phyloP scores from a whole-genome alignment of 2,888 invertebrate genomes.

The Standfussiana lucernea region DNA sequence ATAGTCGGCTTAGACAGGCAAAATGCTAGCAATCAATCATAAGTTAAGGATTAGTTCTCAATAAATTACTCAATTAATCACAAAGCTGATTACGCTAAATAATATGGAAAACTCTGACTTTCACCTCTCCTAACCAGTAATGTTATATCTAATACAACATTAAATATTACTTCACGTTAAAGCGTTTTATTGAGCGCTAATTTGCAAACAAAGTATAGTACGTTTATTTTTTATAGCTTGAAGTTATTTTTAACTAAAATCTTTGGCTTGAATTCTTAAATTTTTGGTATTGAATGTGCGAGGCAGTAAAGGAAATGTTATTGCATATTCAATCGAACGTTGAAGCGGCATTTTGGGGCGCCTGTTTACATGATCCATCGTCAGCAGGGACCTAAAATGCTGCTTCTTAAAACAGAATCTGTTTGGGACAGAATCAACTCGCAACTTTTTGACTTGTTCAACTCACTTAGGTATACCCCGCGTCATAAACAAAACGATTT shows the following conservation, averaged over 20 bases:
- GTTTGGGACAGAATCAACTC: not conserved
- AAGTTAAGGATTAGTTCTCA: not conserved
- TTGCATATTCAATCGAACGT: not conserved
- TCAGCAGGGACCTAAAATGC: not conserved
- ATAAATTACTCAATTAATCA: not conserved
- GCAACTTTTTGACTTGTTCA: not conserved
- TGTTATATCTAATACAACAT: conserved; percentile 61
- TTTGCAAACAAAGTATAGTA: conserved; percentile 58
- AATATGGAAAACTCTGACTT: conserved; percentile 41
- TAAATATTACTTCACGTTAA: conserved; percentile 61
- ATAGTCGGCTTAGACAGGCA: not conserved
- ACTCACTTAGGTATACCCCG: not conserved
- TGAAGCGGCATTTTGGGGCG: not conserved
- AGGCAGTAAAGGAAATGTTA: not conserved
- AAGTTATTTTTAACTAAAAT: conserved; percentile 28
- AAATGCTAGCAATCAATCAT: not conserved
- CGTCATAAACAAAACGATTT: not conserved
- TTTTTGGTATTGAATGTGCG: not conserved
- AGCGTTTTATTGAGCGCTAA: conserved; percentile 70
- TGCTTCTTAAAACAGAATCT: not conserved
- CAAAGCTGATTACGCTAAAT: not conserved
- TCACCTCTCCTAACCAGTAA: conserved; percentile 44
- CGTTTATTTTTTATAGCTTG: conserved; percentile 27
- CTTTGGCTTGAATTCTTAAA: conserved; percentile 16
- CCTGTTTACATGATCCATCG: not conserved